Conservation (phyloP, 2,113 vertebrate genomes). For the Excalfactoria chinensis region DNA sequence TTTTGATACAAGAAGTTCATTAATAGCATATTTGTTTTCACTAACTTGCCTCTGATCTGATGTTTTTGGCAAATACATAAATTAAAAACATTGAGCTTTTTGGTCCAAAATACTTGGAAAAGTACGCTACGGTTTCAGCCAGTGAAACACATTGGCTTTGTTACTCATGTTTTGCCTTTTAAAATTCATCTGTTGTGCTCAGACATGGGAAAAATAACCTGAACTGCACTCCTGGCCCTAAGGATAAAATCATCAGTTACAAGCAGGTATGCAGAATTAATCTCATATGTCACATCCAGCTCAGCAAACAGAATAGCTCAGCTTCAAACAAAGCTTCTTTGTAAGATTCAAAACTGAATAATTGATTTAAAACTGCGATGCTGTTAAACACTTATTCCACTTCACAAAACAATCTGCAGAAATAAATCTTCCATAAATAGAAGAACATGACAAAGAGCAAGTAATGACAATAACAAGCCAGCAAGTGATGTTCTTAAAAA, state of each 20-base stretch:
- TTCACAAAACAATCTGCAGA: constrained; percentile 41
- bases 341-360: constrained; percentile 17
- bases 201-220: background rate
- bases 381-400: constrained; percentile 47
- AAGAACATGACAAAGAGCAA: constrained; percentile 50
- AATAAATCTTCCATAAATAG: constrained; percentile 16
- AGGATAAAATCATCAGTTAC: background rate
- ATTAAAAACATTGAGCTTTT: background rate
- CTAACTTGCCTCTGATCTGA: background rate
- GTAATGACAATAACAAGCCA: constrained; percentile 17
- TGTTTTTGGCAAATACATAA: background rate
- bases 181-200: background rate
- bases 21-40: too few species aligned
- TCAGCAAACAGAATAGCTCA: background rate
- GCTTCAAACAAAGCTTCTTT: constrained; percentile 37
- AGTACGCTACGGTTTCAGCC: background rate
- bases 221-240: background rate
- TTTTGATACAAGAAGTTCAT: background rate
- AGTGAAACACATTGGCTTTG: background rate
- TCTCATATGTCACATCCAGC: background rate
- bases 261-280: constrained; percentile 5
- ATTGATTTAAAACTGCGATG: constrained; percentile 15
- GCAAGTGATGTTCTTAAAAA: constrained; percentile 43
- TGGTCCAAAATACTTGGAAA: background rate
- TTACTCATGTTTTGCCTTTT: background rate